A percentile compares a stretch with the other conserved stretches of the same genome.
Evolutionary conservation across 1,140 invertebrate species (phyloP).

Genomic region (Drosophila eugracilis): DNA sequence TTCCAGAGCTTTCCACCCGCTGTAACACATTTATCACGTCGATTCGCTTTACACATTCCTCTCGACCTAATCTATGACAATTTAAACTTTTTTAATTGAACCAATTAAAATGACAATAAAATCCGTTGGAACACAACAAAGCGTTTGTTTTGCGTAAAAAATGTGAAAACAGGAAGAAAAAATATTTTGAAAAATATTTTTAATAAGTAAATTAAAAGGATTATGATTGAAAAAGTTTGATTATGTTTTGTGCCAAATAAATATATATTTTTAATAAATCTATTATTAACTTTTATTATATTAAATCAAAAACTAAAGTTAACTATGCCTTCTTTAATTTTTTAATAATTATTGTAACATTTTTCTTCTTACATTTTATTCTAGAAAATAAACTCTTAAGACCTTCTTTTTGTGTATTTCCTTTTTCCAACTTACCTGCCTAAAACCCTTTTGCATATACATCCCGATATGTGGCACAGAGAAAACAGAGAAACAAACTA

Average conservation of each 20-base stretch:
- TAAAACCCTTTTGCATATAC: neutral
- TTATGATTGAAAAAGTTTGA: neutral
- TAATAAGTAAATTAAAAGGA: too few relatives aligned
- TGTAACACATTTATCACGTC: constrained; percentile 38
- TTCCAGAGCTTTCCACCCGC: constrained; percentile 9
- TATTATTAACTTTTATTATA: too few relatives aligned
- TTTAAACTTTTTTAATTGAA: constrained; percentile 41
- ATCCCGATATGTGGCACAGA: neutral
- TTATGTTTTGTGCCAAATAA: too few relatives aligned
- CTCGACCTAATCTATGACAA: constrained; percentile 34
- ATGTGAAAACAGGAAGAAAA: neutral
- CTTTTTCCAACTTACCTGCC: neutral
- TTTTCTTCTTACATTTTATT: neutral
- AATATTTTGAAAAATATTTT: neutral
- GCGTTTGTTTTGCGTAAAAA: neutral
- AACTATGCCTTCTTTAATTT: too few relatives aligned
- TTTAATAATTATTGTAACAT: too few relatives aligned
- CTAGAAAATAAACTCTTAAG: neutral
- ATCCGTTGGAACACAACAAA: neutral
- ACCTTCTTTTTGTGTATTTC: neutral
- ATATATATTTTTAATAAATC: too few relatives aligned
- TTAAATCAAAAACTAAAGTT: too few relatives aligned
- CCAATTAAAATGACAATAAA: constrained; percentile 19
- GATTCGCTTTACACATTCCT: constrained; percentile 1
- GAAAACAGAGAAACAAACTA: constrained; percentile 23